Evolutionary conservation across 2,797 vertebrate species (phyloP).

Genomic region (Centroberyx gerrardi): DNA sequence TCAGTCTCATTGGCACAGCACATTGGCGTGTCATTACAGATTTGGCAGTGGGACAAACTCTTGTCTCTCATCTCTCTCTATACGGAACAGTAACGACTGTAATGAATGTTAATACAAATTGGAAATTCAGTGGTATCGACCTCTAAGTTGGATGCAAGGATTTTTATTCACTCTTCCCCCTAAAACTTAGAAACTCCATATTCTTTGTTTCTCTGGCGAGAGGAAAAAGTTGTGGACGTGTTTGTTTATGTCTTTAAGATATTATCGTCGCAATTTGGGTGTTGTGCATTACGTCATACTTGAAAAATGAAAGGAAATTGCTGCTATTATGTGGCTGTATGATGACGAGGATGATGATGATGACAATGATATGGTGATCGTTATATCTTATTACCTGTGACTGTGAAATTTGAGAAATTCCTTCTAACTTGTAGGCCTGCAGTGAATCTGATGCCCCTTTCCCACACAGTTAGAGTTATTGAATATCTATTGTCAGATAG

Average conservation of each 20-base stretch:
- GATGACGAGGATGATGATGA: slow-evolving; percentile 43
- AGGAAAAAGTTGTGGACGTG: slow-evolving; percentile 35
- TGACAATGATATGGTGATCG: slow-evolving; percentile 27
- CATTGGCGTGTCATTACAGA: slow-evolving; percentile 35
- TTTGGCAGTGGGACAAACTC: slow-evolving; percentile 34
- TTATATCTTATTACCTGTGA: slow-evolving; percentile 33
- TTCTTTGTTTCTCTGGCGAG: slow-evolving; percentile 16
- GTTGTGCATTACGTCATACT: slow-evolving; percentile 68
- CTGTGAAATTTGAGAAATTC: not conserved
- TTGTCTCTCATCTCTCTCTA: slow-evolving; percentile 18
- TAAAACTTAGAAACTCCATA: not conserved
- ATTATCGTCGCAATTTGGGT: slow-evolving; percentile 63
- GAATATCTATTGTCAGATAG: not conserved
- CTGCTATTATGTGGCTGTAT: slow-evolving; percentile 61
- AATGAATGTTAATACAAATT: not conserved
- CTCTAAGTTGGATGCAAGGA: not conserved
- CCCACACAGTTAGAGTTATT: not conserved
- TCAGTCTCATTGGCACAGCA: slow-evolving; percentile 13
- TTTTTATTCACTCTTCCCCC: not conserved
- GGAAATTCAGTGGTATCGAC: not conserved
- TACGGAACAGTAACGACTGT: not conserved
- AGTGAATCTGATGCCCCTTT: slow-evolving; percentile 3
- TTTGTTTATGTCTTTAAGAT: slow-evolving; percentile 74
- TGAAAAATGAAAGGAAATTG: slow-evolving; percentile 76
- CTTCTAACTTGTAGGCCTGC: not conserved